Conservation (phyloP, 2,888 invertebrate species). For the Microctonus aethiopoides region DNA sequence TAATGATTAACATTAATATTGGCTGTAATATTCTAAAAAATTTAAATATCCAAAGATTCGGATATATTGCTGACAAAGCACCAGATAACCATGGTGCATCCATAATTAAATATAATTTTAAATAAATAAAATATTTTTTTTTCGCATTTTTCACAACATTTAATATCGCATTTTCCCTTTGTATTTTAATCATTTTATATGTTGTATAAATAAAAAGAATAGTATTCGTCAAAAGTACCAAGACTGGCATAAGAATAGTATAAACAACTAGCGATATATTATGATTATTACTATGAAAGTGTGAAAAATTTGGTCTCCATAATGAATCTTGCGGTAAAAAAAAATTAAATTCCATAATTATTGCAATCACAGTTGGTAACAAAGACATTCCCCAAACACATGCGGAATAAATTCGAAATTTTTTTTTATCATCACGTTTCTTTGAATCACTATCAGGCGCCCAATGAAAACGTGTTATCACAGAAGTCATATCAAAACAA, state of each 20-base stretch:
- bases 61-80: slow-evolving; percentile 51
- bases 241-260: slow-evolving; percentile 44
- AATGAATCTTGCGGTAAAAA: slow-evolving; percentile 47
- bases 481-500: slow-evolving; percentile 56
- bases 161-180: slow-evolving; percentile 41
- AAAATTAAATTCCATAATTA: slow-evolving; percentile 51
- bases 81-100: slow-evolving; percentile 55
- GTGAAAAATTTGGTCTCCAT: slow-evolving; percentile 53
- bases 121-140: slow-evolving; percentile 50
- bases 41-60: slow-evolving; percentile 55
- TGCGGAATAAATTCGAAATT: slow-evolving; percentile 47
- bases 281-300: slow-evolving; percentile 38
- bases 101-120: slow-evolving; percentile 54
- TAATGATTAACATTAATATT: slow-evolving; percentile 51
- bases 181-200: slow-evolving; percentile 48
- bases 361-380: slow-evolving; percentile 44
- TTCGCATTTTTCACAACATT: slow-evolving; percentile 41
- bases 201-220: slow-evolving; percentile 52
- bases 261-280: slow-evolving; percentile 47
- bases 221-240: slow-evolving; percentile 44
- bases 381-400: slow-evolving; percentile 46
- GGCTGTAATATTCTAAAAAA: slow-evolving; percentile 56
- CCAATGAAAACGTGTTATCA: slow-evolving; percentile 57
- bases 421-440: slow-evolving; percentile 48
- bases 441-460: slow-evolving; percentile 41